Conservation (phyloP, 1,140 invertebrate species). For the Papilio dardanus region DNA sequence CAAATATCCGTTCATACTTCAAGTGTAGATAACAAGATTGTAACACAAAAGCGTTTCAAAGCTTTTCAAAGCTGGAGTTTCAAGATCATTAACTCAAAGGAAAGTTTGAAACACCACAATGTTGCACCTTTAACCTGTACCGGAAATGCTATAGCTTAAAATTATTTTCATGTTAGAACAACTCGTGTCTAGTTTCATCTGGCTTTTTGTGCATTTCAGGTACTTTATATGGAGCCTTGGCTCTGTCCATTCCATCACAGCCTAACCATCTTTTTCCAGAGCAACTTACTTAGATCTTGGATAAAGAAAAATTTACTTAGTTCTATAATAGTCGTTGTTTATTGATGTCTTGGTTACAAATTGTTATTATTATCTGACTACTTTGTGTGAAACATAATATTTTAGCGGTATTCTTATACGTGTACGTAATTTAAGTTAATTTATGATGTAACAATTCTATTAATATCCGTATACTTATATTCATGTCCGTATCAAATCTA, state of each 20-base stretch:
- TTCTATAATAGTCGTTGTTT: neutral
- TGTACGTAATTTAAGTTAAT: neutral
- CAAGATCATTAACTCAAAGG: neutral
- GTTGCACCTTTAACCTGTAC: neutral
- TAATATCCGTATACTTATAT: neutral
- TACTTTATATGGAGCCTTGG: too few relatives aligned
- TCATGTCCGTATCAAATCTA: too few relatives aligned
- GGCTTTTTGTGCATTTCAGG: neutral
- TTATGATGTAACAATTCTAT: neutral
- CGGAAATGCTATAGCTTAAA: neutral
- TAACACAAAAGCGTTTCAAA: conserved; percentile 1
- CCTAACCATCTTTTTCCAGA: too few relatives aligned
- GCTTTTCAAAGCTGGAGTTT: neutral
- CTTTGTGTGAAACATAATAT: neutral
- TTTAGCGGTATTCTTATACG: neutral
- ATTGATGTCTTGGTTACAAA: neutral
- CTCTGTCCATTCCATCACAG: too few relatives aligned
- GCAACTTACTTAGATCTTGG: neutral
- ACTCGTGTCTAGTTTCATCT: too few relatives aligned
- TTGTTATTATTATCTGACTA: neutral
- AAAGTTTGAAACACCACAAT: conserved; percentile 4
- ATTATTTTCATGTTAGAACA: neutral
- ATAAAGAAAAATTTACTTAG: neutral
- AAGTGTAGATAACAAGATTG: conserved; percentile 7
- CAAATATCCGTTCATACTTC: neutral